Percentiles rank a stretch among this genome's conserved stretches.
Conservation (phyloP, 1,140 invertebrate genomes). For the Nymphalis io region DNA sequence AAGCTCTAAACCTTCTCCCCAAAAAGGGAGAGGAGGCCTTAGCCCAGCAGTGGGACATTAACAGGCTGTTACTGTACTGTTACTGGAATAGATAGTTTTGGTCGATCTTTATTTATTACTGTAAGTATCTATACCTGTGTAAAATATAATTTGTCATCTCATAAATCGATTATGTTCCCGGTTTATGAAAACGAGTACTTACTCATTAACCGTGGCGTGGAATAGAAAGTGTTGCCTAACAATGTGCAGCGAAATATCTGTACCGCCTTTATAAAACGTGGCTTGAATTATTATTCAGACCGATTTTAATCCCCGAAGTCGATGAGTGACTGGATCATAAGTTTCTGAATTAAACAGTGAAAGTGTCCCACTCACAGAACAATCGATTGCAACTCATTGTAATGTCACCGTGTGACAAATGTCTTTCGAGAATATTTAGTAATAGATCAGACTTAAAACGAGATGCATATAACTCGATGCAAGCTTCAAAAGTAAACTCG, state of each 20-base stretch:
- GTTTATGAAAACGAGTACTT: constrained; percentile 44
- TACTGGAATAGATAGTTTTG: too few species aligned
- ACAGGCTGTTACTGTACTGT: too few species aligned
- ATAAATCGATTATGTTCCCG: constrained; percentile 35
- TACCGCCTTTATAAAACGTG: constrained; percentile 59
- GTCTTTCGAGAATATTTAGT: constrained; percentile 46
- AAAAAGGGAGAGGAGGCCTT: too few species aligned
- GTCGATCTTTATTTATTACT: neutral
- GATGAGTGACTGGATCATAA: constrained; percentile 63
- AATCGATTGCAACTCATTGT: constrained; percentile 65
- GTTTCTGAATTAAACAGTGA: constrained; percentile 64
- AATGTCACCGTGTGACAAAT: constrained; percentile 67
- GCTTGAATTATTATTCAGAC: constrained; percentile 55
- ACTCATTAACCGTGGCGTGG: constrained; percentile 41
- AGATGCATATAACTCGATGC: constrained; percentile 14
- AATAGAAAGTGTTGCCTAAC: constrained; percentile 68
- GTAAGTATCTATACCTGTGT: neutral
- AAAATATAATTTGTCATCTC: constrained; percentile 28
- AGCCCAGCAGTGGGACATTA: too few species aligned
- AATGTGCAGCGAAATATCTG: constrained; percentile 51
- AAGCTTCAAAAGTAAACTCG: constrained; percentile 9
- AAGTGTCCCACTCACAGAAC: constrained; percentile 68
- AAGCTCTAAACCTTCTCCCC: too few species aligned
- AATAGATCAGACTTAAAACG: constrained; percentile 34
- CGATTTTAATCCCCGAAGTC: constrained; percentile 52